Percentiles rank a stretch among this genome's conserved stretches.
Evolutionary conservation across 1,140 invertebrate species (phyloP).

Genomic region (Kradibia gibbosae): DNA sequence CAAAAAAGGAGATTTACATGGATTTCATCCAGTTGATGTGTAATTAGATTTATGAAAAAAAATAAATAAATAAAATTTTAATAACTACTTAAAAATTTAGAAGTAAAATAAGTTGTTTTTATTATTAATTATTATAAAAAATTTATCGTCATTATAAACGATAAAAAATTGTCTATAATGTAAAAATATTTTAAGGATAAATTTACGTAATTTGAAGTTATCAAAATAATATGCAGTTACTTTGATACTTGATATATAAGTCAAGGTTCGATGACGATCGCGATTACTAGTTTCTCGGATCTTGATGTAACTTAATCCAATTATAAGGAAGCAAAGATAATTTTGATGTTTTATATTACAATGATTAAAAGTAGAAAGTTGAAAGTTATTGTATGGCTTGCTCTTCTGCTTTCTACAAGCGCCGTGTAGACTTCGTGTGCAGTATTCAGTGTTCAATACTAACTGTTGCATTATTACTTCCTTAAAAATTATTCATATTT

Average conservation of each 20-base stretch:
- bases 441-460: background rate
- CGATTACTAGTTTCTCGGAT: constrained; percentile 25
- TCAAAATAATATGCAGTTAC: background rate
- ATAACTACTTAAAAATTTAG: background rate
- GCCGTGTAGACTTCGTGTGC: background rate
- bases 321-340: constrained; percentile 5
- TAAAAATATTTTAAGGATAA: background rate
- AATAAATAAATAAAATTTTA: background rate
- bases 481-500: background rate
- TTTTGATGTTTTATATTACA: background rate
- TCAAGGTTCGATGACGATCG: constrained; percentile 39
- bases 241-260: constrained; percentile 41
- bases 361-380: constrained; percentile 36
- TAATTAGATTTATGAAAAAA: background rate
- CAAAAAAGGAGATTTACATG: background rate
- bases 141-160: too few relatives aligned
- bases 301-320: constrained; percentile 1
- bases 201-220: background rate
- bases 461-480: background rate
- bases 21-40: background rate
- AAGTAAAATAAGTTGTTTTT: background rate
- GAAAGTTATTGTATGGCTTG: constrained; percentile 17
- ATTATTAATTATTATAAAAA: background rate
- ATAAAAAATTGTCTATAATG: too few relatives aligned
- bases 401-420: constrained; percentile 6